A percentile compares a stretch with the other conserved stretches of the same genome.
These are phyloP conservation scores for Drosophila murphyi DNA, from an alignment of 1,140 invertebrate species.

Conservation along the genomic window DNA sequence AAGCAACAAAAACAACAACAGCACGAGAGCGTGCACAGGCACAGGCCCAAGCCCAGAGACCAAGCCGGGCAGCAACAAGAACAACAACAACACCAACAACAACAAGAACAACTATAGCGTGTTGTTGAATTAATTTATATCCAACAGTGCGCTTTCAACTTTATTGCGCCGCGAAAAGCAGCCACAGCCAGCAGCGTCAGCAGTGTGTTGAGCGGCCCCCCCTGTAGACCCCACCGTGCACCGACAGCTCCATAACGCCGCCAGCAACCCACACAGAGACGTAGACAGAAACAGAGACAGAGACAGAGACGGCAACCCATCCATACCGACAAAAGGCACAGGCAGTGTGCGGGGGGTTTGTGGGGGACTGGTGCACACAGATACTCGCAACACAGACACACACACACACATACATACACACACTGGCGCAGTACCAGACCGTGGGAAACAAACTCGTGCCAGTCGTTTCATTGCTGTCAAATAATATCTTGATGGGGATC, in stretches of 20 bases:
- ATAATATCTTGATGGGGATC: constrained; percentile 84
- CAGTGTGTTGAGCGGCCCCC: constrained; percentile 24
- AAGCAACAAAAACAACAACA: constrained; percentile 44
- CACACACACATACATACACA: constrained; percentile 54
- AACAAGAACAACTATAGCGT: constrained; percentile 61
- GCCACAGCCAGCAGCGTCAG: constrained; percentile 43
- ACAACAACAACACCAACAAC: constrained; percentile 38
- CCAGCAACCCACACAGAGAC: constrained; percentile 62
- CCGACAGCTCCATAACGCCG: constrained; percentile 22
- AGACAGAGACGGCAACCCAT: constrained; percentile 30
- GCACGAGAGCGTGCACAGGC: constrained; percentile 75
- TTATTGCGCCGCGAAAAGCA: constrained; percentile 81
- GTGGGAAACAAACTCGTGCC: constrained; percentile 85
- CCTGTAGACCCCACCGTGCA: constrained; percentile 37
- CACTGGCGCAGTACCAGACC: constrained; percentile 74
- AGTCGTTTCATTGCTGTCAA: constrained; percentile 85
- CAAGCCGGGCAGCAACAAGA: constrained; percentile 49
- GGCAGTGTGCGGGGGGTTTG: neutral
- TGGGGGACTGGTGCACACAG: constrained; percentile 34
- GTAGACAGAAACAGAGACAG: constrained; percentile 28
- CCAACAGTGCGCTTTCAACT: constrained; percentile 82
- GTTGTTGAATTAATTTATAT: constrained; percentile 83
- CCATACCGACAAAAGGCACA: constrained; percentile 51
- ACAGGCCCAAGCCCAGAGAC: constrained; percentile 59
- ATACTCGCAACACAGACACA: constrained; percentile 35